phyloP scores from a whole-genome alignment of 2,797 vertebrate species.

The Poeciliopsis paucimaculata region DNA sequence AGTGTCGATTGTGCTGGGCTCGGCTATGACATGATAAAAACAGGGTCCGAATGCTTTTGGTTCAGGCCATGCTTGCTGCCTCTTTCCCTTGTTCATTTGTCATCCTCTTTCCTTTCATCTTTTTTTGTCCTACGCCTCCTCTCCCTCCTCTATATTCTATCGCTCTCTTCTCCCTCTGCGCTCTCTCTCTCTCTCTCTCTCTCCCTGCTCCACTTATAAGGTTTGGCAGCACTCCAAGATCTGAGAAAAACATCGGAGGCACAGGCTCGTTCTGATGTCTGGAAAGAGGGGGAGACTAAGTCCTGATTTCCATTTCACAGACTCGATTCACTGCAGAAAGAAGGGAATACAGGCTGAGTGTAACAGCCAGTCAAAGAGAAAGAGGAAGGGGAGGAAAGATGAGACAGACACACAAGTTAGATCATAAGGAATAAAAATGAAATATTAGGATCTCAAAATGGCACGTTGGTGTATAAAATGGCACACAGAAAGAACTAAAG shows the following conservation, averaged over 20 bases:
- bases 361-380: conserved; percentile 54
- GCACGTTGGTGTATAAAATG: conserved; percentile 32
- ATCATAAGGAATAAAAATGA: conserved; percentile 40
- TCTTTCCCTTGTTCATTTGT: conserved; percentile 71
- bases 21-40: conserved; percentile 64
- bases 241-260: conserved; percentile 83
- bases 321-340: conserved; percentile 70
- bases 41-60: conserved; percentile 63
- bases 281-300: conserved; percentile 75
- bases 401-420: conserved; percentile 22
- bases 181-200: background rate
- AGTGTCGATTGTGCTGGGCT: conserved; percentile 66
- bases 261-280: conserved; percentile 86
- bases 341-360: conserved; percentile 60
- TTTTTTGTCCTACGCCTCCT: conserved; percentile 64
- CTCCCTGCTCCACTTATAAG: conserved; percentile 75
- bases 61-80: conserved; percentile 61
- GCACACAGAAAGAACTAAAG: conserved; percentile 24
- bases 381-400: conserved; percentile 30
- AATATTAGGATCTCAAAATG: conserved; percentile 46
- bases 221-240: conserved; percentile 87
- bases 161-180: conserved; percentile 54
- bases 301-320: conserved; percentile 92
- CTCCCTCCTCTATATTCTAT: conserved; percentile 71
- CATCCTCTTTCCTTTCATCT: conserved; percentile 73